Evolutionary conservation across 1,140 invertebrate species (phyloP).

Genomic region (Odontomachus brunneus): DNA sequence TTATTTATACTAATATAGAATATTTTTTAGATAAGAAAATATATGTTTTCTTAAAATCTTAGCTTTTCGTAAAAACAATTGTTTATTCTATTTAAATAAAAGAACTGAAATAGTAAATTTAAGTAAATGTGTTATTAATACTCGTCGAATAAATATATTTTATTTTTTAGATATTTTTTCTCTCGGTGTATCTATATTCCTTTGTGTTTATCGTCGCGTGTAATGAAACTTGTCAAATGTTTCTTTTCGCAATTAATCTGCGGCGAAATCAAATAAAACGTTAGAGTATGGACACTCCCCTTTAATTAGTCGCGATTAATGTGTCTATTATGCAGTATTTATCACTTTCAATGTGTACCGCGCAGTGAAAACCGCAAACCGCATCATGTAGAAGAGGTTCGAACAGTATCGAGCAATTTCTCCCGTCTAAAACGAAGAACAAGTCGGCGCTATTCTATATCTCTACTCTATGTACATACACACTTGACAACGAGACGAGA

Average conservation of each 20-base stretch:
- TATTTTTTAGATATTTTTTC: no score
- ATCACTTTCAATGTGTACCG: not conserved
- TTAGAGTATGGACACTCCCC: not conserved
- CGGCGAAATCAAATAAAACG: not conserved
- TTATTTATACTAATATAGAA: no score
- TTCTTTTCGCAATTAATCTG: not conserved
- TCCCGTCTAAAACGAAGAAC: slow-evolving; percentile 25
- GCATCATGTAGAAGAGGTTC: slow-evolving; percentile 7
- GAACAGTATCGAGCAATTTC: slow-evolving; percentile 42
- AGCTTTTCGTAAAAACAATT: no score
- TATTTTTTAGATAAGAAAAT: no score
- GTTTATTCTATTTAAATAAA: no score
- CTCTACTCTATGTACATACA: slow-evolving; percentile 55
- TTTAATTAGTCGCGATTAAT: slow-evolving; percentile 35
- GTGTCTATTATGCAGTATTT: slow-evolving; percentile 14
- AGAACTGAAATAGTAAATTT: no score
- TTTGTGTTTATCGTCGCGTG: not conserved
- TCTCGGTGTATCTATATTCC: not conserved
- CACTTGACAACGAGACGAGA: slow-evolving; percentile 52
- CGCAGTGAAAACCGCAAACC: slow-evolving; percentile 20
- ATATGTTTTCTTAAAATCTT: no score
- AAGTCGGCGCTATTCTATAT: slow-evolving; percentile 39
- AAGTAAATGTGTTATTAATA: no score
- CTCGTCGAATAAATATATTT: no score
- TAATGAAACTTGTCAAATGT: not conserved